Evolutionary conservation across 2,888 invertebrate species (phyloP), one percentile per base, ranked within the genome.

Genomic region (Chymomyza caudatula): DNA sequence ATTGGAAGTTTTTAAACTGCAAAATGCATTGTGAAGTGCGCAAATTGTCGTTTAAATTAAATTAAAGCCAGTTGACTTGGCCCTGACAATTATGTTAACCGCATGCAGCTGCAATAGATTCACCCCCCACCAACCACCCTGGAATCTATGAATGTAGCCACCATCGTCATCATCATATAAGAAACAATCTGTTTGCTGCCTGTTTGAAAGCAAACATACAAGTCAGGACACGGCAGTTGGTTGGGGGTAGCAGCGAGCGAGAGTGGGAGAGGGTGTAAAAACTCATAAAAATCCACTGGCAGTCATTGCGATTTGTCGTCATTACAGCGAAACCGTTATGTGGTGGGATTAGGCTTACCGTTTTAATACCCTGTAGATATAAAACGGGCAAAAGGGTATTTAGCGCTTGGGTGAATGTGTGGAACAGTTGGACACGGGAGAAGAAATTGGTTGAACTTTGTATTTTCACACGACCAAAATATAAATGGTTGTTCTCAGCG

Each of bases 161-260:
- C 62, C 76, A 76, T 53, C 29, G 11, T 37, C 29, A 11, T 37
- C 29, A 37, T 37, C 29, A 37, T 37, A 37, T 51, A 56, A 75
- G 67, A 78, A 63, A 74, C 80, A 80, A 80, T 80, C 80, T 80
- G 80, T 85, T 80, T 85, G 82, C 80, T 85, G 80, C 74, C 80
- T 82, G 79, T 80, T 79, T 73, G 79, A 73, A 82, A 74, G 75
- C 79, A 82, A 80, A 82, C 71, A 79, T 61, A 47, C 17, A 47
- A 47, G 19, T 15, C 19, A 47, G 19, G 47, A 44, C 37, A 43
- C 42, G 60, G 59, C 56, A 47, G 4, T 23, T 5, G 13, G 56
- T 58, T 20, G 47, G 22, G 15, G 44, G 58, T 52, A 47, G 44
- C 15, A 29, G 51, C 25, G 25, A 20, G 20, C 11, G 52, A 47